Evolutionary conservation across 2,888 invertebrate species (phyloP), one percentile per base, ranked within the genome.

Genomic region (Hypolimnas misippus): DNA sequence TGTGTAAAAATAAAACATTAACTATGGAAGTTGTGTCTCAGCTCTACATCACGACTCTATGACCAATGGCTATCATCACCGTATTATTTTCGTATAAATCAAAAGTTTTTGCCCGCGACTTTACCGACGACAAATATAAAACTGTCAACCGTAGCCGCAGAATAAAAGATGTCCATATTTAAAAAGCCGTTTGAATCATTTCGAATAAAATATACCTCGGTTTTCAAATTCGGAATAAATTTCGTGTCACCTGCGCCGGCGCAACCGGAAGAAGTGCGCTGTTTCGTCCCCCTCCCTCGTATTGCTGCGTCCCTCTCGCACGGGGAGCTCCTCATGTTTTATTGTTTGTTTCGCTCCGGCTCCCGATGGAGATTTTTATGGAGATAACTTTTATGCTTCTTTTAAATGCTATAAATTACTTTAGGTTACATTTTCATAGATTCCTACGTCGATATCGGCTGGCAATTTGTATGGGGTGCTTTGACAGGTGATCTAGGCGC

Each of bases 171-270:
- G 86, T 87, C 84, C 90, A 88, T 89, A 89, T 91, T 90, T 89
- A 91, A 91, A 90, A 89, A 85, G 89, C 84, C 89, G 89, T 91
- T 91, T 90, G 88, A 84, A 87, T 88, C 86, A 83, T 86, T 83
- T 83, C 87, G 82, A 79, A 87, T 90, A 84, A 90, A 87, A 89
- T 91, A 89, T 89, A 82, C 84, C 85, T 89, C 87, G 90, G 84
- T 89, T 91, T 90, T 92, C 87, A 90, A 90, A 90, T 90, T 90
- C 87, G 81, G 91, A 91, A 92, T 92, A 91, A 90, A 91, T 92
- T 92, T 88, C 73, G 83, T 91, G 91, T 92, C 91, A 92, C 91
- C 91, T 92, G 91, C 91, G 85, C 81, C 78, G 70, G 80, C 79
- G 86, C 86, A 80, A 84, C 91, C 91, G 91, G 91, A 92, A 92